These are phyloP conservation scores for Eptatretus burgeri DNA, from an alignment of 2,113 vertebrate genomes.

Conservation along the genomic window DNA sequence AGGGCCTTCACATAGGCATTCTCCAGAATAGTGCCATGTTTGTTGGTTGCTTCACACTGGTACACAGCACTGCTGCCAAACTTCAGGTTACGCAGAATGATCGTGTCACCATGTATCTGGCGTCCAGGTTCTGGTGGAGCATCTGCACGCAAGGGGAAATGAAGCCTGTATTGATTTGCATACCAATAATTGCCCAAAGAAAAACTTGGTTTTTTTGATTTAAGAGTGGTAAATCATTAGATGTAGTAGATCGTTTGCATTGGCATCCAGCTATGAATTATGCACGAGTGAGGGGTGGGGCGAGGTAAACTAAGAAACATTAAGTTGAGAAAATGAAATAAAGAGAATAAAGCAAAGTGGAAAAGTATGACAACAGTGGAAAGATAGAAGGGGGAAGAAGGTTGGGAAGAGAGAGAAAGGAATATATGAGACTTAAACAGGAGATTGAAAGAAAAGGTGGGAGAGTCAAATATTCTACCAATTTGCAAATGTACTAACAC, in stretches of 20 bases:
- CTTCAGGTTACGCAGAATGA: conserved; percentile 62
- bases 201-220: no score
- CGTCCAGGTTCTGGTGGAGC: conserved; percentile 29
- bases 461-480: background rate
- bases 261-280: no score
- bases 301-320: background rate
- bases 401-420: no score
- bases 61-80: conserved; percentile 66
- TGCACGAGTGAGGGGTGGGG: background rate
- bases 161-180: background rate
- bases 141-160: conserved; percentile 15
- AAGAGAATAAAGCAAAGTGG: no score
- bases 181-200: no score
- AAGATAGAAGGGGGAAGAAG: no score
- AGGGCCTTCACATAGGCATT: conserved; percentile 73
- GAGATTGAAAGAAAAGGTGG: background rate
- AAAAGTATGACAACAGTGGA: no score
- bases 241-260: no score
- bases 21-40: conserved; percentile 66
- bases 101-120: conserved; percentile 41
- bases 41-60: conserved; percentile 83
- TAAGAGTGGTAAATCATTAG: no score
- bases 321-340: no score
- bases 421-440: background rate
- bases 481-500: background rate